A percentile compares a stretch with the other conserved stretches of the same genome.
Conservation (phyloP, 2,888 invertebrate genomes). For the Napeogenes inachia region DNA sequence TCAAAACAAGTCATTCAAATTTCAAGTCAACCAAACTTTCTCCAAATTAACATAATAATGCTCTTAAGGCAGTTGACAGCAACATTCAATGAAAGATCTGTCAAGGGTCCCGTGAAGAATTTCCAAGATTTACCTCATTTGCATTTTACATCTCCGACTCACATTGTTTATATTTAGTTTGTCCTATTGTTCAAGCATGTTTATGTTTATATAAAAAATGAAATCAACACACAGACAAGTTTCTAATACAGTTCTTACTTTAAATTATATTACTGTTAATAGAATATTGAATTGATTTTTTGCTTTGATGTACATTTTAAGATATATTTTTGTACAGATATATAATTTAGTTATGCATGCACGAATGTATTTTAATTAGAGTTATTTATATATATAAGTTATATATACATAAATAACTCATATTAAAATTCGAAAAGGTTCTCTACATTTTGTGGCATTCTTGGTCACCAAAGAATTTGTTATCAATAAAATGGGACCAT, state of each 20-base stretch:
- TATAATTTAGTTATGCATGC: too few relatives aligned
- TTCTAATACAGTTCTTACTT: too few relatives aligned
- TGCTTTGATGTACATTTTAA: too few relatives aligned
- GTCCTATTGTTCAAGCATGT: too few relatives aligned
- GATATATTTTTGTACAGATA: too few relatives aligned
- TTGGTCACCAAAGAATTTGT: background rate
- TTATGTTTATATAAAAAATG: too few relatives aligned
- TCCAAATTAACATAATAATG: conserved; percentile 63
- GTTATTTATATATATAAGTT: too few relatives aligned
- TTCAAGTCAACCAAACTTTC: conserved; percentile 44
- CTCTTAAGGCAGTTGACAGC: conserved; percentile 18
- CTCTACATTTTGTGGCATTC: background rate
- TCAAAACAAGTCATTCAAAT: background rate
- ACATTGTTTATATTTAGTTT: too few relatives aligned
- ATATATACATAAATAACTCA: background rate
- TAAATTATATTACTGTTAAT: too few relatives aligned
- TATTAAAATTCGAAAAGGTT: background rate
- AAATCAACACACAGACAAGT: too few relatives aligned
- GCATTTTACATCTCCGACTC: conserved; percentile 21
- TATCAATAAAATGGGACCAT: background rate
- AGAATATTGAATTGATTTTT: too few relatives aligned
- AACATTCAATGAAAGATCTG: conserved; percentile 26
- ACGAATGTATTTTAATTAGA: too few relatives aligned
- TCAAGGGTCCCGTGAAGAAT: conserved; percentile 16
- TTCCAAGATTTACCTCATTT: conserved; percentile 26